phyloP scores from a whole-genome alignment of 1,140 invertebrate genomes.

The Drosophila cardini region DNA sequence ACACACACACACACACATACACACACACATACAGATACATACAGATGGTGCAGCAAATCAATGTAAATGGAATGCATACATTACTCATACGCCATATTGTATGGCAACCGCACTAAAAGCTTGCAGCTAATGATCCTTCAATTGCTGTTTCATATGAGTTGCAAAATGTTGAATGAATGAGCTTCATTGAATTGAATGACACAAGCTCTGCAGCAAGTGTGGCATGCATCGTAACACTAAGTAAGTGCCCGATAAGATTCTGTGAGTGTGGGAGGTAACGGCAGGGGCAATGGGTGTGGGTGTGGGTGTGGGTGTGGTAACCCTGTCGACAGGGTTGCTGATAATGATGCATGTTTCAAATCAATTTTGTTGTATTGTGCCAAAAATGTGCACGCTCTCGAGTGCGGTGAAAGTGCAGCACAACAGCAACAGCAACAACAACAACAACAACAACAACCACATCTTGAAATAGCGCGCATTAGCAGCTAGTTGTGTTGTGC shows the following conservation, averaged over 20 bases:
- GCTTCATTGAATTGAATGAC: slow-evolving; percentile 76
- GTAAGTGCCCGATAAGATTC: slow-evolving; percentile 56
- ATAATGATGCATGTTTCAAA: slow-evolving; percentile 82
- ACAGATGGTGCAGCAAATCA: slow-evolving; percentile 58
- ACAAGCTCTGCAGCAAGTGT: slow-evolving; percentile 41
- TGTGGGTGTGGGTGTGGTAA: background rate
- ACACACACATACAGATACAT: background rate
- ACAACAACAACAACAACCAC: slow-evolving; percentile 10
- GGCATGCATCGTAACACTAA: slow-evolving; percentile 43
- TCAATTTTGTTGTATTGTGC: slow-evolving; percentile 82
- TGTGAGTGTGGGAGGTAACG: background rate
- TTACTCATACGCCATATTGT: slow-evolving; percentile 76
- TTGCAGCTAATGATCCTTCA: slow-evolving; percentile 82
- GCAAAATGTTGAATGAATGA: slow-evolving; percentile 82
- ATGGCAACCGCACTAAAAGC: slow-evolving; percentile 52
- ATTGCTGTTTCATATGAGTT: slow-evolving; percentile 80
- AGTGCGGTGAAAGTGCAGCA: slow-evolving; percentile 45
- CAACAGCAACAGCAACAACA: slow-evolving; percentile 20
- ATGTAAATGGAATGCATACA: slow-evolving; percentile 80
- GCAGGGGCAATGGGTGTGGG: slow-evolving; percentile 16
- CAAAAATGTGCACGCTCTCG: slow-evolving; percentile 70
- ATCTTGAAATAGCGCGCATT: slow-evolving; percentile 14
- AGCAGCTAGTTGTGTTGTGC: slow-evolving; percentile 11
- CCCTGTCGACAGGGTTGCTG: slow-evolving; percentile 54
- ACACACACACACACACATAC: slow-evolving; percentile 5